Evolutionary conservation across 2,797 vertebrate species (phyloP).

Genomic region (Hirundo rustica): DNA sequence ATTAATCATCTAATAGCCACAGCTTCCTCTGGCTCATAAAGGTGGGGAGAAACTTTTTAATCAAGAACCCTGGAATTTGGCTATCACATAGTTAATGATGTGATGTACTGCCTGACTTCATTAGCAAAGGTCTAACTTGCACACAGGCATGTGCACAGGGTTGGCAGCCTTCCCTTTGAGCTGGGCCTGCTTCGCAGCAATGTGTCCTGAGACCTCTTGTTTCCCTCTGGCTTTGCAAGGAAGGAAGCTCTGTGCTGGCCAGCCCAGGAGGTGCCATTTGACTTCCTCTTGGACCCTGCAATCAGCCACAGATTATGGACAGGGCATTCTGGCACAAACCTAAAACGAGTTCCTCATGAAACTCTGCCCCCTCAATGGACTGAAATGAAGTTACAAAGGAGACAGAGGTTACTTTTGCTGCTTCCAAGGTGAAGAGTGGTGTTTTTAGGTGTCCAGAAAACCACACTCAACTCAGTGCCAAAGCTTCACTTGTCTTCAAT

Average conservation of each 20-base stretch:
- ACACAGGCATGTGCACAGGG: neutral
- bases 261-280: neutral
- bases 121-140: neutral
- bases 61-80: neutral
- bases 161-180: neutral
- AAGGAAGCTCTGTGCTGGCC: neutral
- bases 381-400: neutral
- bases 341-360: neutral
- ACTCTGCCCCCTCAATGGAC: neutral
- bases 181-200: neutral
- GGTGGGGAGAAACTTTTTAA: neutral
- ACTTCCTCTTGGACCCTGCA: neutral
- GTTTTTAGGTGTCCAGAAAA: neutral
- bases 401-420: neutral
- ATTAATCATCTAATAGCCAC: neutral
- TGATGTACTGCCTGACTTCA: neutral
- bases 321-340: neutral
- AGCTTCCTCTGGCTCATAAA: neutral
- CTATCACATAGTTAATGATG: neutral
- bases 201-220: neutral
- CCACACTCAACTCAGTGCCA: neutral
- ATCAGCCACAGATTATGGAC: neutral
- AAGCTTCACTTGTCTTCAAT: neutral
- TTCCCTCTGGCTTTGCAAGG: neutral
- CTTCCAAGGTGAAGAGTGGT: neutral